These are phyloP conservation scores for Dendrolimus houi DNA, from an alignment of 2,888 invertebrate species.

Conservation along the genomic window DNA sequence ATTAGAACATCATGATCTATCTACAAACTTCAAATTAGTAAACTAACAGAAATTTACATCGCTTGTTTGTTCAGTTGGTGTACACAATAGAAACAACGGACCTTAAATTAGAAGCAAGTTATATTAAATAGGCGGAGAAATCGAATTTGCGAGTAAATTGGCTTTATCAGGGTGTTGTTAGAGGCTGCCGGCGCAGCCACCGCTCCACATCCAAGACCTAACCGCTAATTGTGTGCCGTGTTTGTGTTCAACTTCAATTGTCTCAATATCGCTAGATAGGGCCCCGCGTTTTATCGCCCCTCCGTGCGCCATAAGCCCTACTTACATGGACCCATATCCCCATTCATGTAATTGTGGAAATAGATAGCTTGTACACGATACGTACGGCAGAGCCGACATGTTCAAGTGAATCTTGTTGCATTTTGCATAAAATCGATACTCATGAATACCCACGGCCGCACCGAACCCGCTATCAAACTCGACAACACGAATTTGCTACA, in stretches of 20 bases:
- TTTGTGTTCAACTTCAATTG: slow-evolving; percentile 37
- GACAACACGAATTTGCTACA: slow-evolving; percentile 48
- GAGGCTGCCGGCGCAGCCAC: slow-evolving; percentile 14
- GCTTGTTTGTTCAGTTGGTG: slow-evolving; percentile 40
- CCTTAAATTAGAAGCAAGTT: slow-evolving; percentile 43
- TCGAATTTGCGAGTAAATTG: slow-evolving; percentile 44
- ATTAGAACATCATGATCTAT: slow-evolving; percentile 26
- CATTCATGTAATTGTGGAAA: slow-evolving; percentile 59
- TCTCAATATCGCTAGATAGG: slow-evolving; percentile 37
- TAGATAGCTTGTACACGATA: slow-evolving; percentile 44
- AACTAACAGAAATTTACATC: slow-evolving; percentile 42
- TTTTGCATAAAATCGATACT: slow-evolving; percentile 76
- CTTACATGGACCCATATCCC: slow-evolving; percentile 43
- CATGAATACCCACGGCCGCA: slow-evolving; percentile 60
- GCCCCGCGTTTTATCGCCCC: slow-evolving; percentile 32
- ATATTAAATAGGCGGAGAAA: slow-evolving; percentile 45
- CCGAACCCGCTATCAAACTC: slow-evolving; percentile 50
- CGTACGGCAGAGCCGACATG: slow-evolving; percentile 45
- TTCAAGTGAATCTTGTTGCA: slow-evolving; percentile 74
- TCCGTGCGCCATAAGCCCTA: slow-evolving; percentile 34
- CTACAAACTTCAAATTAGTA: slow-evolving; percentile 39
- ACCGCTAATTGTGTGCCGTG: slow-evolving; percentile 52
- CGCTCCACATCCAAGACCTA: slow-evolving; percentile 27
- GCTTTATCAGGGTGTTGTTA: slow-evolving; percentile 47
- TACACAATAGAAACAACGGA: slow-evolving; percentile 37